These are phyloP conservation scores for Pachypsylla venusta DNA, from an alignment of 1,140 invertebrate genomes.

Conservation along the genomic window DNA sequence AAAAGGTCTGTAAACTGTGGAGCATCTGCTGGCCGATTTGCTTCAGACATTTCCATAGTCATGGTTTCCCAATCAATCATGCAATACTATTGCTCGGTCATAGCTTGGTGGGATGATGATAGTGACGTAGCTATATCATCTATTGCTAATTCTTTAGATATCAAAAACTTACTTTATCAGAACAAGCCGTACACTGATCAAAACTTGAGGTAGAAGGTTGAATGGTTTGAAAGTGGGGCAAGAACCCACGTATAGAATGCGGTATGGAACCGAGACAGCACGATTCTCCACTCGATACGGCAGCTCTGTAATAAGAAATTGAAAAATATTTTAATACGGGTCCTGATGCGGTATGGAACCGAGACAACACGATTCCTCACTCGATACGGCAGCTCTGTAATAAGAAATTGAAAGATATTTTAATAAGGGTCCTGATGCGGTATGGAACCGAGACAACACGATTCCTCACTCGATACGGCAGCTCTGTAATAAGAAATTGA, in stretches of 20 bases:
- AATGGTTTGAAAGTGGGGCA: slow-evolving; percentile 63
- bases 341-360: slow-evolving; percentile 85
- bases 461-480: slow-evolving; percentile 29
- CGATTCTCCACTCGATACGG: slow-evolving; percentile 31
- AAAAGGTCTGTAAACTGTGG: too few relatives aligned
- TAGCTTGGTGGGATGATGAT: background rate
- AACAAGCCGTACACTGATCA: slow-evolving; percentile 85
- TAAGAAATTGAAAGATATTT: slow-evolving; percentile 16
- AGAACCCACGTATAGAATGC: slow-evolving; percentile 84
- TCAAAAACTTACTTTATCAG: slow-evolving; percentile 36
- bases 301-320: slow-evolving; percentile 27
- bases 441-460: slow-evolving; percentile 62
- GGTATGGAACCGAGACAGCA: slow-evolving; percentile 72
- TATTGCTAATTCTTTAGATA: background rate
- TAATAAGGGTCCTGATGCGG: too few relatives aligned
- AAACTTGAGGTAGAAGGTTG: slow-evolving; percentile 71
- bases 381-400: slow-evolving; percentile 30
- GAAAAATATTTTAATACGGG: too few relatives aligned
- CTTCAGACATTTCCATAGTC: background rate
- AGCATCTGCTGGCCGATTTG: background rate
- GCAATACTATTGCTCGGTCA: background rate
- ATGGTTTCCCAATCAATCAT: background rate
- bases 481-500: slow-evolving; percentile 27
- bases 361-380: slow-evolving; percentile 43
- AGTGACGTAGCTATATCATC: background rate